Evolutionary conservation across 2,113 vertebrate genomes (phyloP), one percentile per base, ranked within the genome.

Genomic region (Dunckerocampus dactyliophorus): DNA sequence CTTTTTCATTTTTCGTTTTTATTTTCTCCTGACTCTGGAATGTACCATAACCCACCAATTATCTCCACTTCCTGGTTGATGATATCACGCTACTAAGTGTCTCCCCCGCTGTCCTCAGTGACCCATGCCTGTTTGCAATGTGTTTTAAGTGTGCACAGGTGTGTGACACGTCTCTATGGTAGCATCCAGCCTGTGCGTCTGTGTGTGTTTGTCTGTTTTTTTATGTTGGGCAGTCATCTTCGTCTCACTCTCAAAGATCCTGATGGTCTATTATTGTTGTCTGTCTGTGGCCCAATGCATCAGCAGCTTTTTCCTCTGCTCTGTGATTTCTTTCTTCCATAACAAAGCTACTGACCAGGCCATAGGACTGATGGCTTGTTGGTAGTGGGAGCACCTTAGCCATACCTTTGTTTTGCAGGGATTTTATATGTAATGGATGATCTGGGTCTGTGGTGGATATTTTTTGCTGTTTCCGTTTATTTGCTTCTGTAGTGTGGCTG

Each of bases 61-160:
- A 74, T 84, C 65, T 78, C 72, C 70, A 75, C 72, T 75, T 76
- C 70, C 76, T 83, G 69, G 65, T 75, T 76, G 62, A 82, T 71
- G 67, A 77, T 78, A 74, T 85, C 82, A 87, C 79, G 81, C 82
- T 82, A 83, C 83, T 87, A 82, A 85, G 72, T 85, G 82, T 85
- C 77, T 71, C 66, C 55, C 60, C 59, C 28, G 56, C 66, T 52
- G 69, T 82, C 71, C 22, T 56, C 62, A 71, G 37, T 77, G 71
- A 50, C 66, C 62, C 73, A 16, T 79, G 72, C 84, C 65, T 81
- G 74, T 88, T 75, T 79, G 75, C 76, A 72, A 21, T 54, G 67
- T 79, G 71, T 83, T 62, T 31, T 48, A 65, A 68, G 54, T 58
- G 57, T 65, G 63, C 14, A n/a, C 67, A 73, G 57, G 68, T 87